These are phyloP conservation scores for Tinea trinotella DNA, from an alignment of 2,888 invertebrate genomes.

Conservation along the genomic window DNA sequence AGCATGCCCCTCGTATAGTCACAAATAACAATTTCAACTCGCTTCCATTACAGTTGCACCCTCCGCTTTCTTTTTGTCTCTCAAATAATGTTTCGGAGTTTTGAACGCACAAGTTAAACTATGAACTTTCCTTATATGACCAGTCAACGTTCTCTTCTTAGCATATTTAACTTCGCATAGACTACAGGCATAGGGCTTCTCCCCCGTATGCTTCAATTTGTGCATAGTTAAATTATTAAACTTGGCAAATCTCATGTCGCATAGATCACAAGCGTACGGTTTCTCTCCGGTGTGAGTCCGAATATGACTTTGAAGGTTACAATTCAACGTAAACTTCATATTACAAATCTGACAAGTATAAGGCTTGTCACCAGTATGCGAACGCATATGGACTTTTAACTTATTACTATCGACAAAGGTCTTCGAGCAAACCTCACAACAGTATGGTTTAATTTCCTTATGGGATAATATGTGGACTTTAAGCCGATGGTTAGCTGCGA, in stretches of 20 bases:
- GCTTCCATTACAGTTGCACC: too few species aligned
- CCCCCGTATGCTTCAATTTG: conserved; percentile 6
- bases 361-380: conserved; percentile 23
- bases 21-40: too few species aligned
- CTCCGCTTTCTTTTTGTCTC: neutral
- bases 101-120: neutral
- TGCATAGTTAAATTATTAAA: conserved; percentile 1
- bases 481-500: conserved; percentile 22
- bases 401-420: conserved; percentile 22
- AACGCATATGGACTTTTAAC: conserved; percentile 23
- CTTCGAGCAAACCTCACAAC: conserved; percentile 22
- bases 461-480: conserved; percentile 21
- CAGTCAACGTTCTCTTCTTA: neutral
- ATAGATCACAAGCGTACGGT: conserved; percentile 23
- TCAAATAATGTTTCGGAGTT: neutral
- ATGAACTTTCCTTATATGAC: neutral
- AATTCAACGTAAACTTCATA: conserved; percentile 22
- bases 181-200: neutral
- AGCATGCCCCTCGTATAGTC: too few species aligned
- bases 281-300: conserved; percentile 24
- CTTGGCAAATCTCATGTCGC: conserved; percentile 18
- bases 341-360: conserved; percentile 23
- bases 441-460: conserved; percentile 16
- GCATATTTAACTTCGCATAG: neutral
- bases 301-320: conserved; percentile 21